These are phyloP conservation scores for Fregetta grallaria DNA, from an alignment of 2,113 vertebrate species.

Conservation along the genomic window DNA sequence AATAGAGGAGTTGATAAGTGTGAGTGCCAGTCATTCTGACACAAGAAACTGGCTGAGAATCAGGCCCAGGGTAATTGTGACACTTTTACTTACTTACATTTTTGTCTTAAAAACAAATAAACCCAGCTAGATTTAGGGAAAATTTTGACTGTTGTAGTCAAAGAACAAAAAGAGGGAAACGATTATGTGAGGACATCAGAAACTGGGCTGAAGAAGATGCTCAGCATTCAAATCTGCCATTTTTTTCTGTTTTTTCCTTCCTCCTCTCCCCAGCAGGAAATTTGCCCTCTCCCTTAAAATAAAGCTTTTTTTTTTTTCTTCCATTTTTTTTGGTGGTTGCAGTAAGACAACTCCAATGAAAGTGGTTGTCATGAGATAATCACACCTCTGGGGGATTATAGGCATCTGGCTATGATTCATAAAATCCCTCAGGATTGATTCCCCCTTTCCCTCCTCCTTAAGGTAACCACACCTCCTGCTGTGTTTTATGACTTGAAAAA, in stretches of 20 bases:
- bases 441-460: constrained; percentile 2
- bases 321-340: background rate
- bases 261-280: background rate
- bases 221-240: background rate
- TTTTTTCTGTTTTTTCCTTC: background rate
- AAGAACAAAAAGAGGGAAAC: background rate
- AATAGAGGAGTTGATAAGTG: background rate
- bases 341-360: constrained; percentile 35
- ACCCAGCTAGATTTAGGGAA: background rate
- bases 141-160: background rate
- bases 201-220: background rate
- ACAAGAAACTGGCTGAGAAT: background rate
- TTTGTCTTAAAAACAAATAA: constrained; percentile 57
- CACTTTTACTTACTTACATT: background rate
- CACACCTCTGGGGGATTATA: constrained; percentile 55
- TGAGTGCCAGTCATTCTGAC: background rate
- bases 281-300: background rate
- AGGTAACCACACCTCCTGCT: constrained; percentile 10
- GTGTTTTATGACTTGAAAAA: constrained; percentile 40
- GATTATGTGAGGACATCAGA: background rate
- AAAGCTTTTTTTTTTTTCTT: background rate
- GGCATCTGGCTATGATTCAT: constrained; percentile 52
- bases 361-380: constrained; percentile 43
- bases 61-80: background rate
- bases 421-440: constrained; percentile 42